These are phyloP conservation scores for Drosophila birchii DNA, from an alignment of 2,888 invertebrate species.

Conservation along the genomic window DNA sequence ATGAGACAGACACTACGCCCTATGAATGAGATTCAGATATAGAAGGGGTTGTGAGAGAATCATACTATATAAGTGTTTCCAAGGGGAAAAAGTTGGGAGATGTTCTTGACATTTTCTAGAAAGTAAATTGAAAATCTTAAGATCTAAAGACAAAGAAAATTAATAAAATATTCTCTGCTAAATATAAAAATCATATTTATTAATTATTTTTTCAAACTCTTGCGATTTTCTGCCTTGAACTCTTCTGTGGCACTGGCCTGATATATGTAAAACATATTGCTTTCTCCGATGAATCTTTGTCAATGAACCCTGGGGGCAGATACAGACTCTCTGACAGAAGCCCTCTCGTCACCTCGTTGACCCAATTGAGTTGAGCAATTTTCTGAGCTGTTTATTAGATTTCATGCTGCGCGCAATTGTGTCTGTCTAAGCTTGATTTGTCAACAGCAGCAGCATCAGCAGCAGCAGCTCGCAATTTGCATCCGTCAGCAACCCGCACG, in stretches of 20 bases:
- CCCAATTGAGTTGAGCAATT: constrained; percentile 74
- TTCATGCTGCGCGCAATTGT: constrained; percentile 60
- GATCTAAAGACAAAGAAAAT: not conserved
- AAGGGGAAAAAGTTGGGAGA: not conserved
- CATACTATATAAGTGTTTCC: not conserved
- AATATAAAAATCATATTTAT: not conserved
- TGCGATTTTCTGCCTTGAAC: not conserved
- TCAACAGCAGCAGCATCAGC: constrained; percentile 67
- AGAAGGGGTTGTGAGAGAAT: not conserved
- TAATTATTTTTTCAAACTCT: not conserved
- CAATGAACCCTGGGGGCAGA: constrained; percentile 25
- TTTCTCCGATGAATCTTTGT: constrained; percentile 31
- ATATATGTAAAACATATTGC: not conserved
- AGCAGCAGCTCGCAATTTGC: constrained; percentile 54
- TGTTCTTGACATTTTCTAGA: not conserved
- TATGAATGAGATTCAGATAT: constrained; percentile 16
- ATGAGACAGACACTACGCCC: constrained; percentile 34
- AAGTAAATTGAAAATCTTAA: not conserved
- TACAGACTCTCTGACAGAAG: constrained; percentile 4
- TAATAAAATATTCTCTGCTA: not conserved
- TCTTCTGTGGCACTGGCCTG: not conserved
- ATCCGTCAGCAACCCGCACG: constrained; percentile 43
- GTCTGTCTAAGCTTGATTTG: constrained; percentile 54
- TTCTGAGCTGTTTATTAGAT: constrained; percentile 69
- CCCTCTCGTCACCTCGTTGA: constrained; percentile 53